Base-by-base conservation (phyloP, 2,797 vertebrate genomes). In the Poeciliopsis infans region DNA sequence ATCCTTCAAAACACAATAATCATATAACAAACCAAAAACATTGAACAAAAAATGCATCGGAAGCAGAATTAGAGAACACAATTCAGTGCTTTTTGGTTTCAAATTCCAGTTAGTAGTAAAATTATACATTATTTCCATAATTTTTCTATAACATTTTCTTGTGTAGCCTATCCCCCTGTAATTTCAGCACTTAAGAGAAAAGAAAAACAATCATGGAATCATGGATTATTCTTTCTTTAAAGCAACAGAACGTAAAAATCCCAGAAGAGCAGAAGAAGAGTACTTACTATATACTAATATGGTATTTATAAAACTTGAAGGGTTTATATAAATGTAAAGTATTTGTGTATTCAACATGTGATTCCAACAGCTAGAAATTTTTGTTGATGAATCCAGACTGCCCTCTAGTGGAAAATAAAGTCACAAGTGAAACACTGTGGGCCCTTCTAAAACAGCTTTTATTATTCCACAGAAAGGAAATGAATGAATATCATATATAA, bases 401-500 rank as follows among this genome's bases (percentile, higher is more conserved):
- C 91, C 92, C 92, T 89, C 95, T 94, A 85, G 92, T 91, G 94
- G 89, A 33, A 13, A n/a, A 18, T 10, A 66, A 39, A 36, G 13
- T 61, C 43, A 36, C 36, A 43, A 49, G 43, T 8, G n/a, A 7
- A 70, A 70, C 36, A 69, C 23, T 6, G 8, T 41, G 39, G 11
- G 13, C 13, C 1, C 6, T 45, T 70, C 7, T 13, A 16, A 70
- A 28, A 70, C 4, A 28, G 13, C 25, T 16, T n/a, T 46, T 70
- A 46, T 15, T 13, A 70, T 46, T 12, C 68, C n/a, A 8, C 12
- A 46, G 16, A 46, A 10, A 46, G 2, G 7, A 45, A 70, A 70
- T 28, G 5, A 70, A 7, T 46, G 28, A 28, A 10, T 3, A 28
- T 45, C 13, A 45, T n/a, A 43, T n/a, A 2, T 41, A 13, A 68